A percentile compares a stretch with the other conserved stretches of the same genome.
These are phyloP conservation scores for Anastrepha obliqua DNA, from an alignment of 1,140 invertebrate species.

Conservation along the genomic window DNA sequence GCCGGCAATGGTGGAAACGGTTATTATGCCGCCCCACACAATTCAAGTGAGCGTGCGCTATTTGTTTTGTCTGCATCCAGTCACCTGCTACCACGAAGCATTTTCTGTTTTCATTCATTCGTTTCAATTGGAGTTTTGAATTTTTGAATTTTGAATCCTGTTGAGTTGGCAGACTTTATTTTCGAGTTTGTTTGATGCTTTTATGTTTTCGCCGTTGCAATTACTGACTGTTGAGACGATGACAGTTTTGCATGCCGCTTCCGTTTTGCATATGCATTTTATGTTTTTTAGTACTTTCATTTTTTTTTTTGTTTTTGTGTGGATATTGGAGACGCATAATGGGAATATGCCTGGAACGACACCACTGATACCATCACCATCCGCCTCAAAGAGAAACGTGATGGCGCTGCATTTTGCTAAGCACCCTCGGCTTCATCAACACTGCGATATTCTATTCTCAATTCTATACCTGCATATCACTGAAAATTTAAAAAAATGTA, in stretches of 20 bases:
- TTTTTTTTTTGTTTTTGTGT: not conserved
- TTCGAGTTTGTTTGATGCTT: too few relatives aligned
- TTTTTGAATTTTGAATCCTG: conserved; percentile 23
- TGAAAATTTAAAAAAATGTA: too few relatives aligned
- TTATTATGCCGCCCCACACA: conserved; percentile 60
- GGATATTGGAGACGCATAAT: not conserved
- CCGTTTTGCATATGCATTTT: not conserved
- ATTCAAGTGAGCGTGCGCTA: conserved; percentile 71
- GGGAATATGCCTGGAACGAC: not conserved
- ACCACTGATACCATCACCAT: not conserved
- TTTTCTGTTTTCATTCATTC: conserved; percentile 40
- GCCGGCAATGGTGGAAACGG: conserved; percentile 32
- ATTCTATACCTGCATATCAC: too few relatives aligned
- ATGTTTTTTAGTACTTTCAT: not conserved
- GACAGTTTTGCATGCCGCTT: conserved; percentile 51
- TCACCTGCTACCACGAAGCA: not conserved
- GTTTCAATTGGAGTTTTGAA: conserved; percentile 54
- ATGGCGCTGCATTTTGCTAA: conserved; percentile 57
- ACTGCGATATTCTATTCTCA: not conserved
- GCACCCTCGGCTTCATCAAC: not conserved
- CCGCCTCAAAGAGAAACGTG: not conserved
- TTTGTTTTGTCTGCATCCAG: conserved; percentile 56
- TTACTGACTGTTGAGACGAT: not conserved
- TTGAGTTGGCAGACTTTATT: conserved; percentile 8
- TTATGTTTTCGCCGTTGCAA: not conserved